Conservation (phyloP, 2,113 vertebrate genomes). For the Gorsachius goisagi region DNA sequence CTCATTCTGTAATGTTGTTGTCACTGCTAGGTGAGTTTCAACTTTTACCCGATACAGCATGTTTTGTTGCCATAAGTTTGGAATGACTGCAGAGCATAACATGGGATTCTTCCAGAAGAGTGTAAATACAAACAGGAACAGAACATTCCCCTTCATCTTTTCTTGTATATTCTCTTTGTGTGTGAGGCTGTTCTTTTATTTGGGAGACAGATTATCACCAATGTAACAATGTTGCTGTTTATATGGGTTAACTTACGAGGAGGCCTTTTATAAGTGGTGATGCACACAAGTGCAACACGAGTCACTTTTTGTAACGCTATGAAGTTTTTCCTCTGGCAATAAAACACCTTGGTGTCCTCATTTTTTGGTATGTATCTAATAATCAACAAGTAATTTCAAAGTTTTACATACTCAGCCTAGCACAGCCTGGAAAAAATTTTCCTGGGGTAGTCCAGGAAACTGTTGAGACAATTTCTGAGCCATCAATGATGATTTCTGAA, state of each 20-base stretch:
- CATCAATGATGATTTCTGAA: not conserved
- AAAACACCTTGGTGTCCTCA: not conserved
- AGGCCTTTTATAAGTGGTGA: not conserved
- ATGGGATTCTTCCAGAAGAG: not conserved
- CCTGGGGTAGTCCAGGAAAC: not conserved
- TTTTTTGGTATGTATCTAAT: not conserved
- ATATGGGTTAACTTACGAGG: not conserved
- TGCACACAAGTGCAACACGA: not conserved
- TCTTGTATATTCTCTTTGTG: not conserved
- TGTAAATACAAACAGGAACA: not conserved
- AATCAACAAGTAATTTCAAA: not conserved
- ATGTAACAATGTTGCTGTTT: not conserved
- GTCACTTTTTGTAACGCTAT: not conserved
- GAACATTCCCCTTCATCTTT: not conserved
- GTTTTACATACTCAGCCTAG: not conserved
- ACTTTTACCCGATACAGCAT: accelerated
- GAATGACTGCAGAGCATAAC: not conserved
- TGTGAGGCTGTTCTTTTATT: not conserved
- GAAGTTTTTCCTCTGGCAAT: not conserved
- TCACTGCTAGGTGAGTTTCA: not conserved
- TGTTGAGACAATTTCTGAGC: not conserved
- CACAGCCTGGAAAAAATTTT: not conserved
- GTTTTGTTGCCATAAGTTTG: not conserved
- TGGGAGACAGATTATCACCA: not conserved
- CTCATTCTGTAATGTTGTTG: accelerated